Evolutionary conservation across 2,113 vertebrate genomes (phyloP).

Genomic region (Protobothrops flavoviridis): DNA sequence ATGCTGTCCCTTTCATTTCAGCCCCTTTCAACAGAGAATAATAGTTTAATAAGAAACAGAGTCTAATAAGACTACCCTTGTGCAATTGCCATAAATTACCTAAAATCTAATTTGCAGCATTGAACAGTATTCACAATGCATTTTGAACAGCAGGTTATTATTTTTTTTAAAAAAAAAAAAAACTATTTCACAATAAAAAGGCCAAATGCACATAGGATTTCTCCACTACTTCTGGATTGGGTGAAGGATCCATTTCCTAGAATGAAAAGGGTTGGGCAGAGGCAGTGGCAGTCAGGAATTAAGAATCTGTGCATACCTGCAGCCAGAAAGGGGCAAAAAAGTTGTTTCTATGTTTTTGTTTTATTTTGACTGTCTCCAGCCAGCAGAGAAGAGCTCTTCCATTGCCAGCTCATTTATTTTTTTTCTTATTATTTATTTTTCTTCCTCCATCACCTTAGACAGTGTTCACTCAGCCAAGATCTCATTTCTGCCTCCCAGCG

Average conservation of each 20-base stretch:
- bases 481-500: conserved; percentile 56
- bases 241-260: background rate
- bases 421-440: conserved; percentile 60
- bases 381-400: conserved; percentile 50
- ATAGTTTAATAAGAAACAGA: background rate
- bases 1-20: background rate
- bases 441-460: conserved; percentile 22
- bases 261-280: background rate
- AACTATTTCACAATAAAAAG: background rate
- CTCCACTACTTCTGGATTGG: background rate
- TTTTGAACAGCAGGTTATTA: background rate
- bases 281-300: background rate
- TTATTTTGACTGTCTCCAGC: conserved; percentile 48
- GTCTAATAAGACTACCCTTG: background rate
- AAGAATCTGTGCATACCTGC: background rate
- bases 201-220: background rate
- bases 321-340: conserved; percentile 20
- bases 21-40: background rate
- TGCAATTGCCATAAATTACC: background rate
- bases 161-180: no score
- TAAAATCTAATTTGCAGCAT: background rate
- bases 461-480: conserved; percentile 26
- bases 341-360: conserved; percentile 22
- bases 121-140: background rate
- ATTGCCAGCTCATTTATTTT: conserved; percentile 53